phyloP scores from a whole-genome alignment of 2,888 invertebrate species.

The Mystacides longicornis region DNA sequence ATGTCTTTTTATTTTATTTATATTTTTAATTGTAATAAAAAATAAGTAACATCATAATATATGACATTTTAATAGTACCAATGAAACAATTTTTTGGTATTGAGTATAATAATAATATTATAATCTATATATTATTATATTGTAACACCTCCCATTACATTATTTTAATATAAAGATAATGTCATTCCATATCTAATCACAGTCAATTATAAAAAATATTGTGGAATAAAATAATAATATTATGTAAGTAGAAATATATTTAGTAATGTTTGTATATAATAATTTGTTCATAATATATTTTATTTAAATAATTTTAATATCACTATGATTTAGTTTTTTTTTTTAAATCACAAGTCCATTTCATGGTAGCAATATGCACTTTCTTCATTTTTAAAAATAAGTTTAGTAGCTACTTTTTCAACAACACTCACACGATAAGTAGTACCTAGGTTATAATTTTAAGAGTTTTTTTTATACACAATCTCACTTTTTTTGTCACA shows the following conservation, averaged over 20 bases:
- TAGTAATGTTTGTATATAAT: neutral
- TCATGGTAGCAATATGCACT: neutral
- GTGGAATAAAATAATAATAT: neutral
- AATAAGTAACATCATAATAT: neutral
- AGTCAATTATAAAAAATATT: slow-evolving; percentile 7
- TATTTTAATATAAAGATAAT: neutral
- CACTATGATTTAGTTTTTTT: slow-evolving; percentile 1
- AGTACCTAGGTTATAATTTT: too few species aligned
- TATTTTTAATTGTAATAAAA: neutral
- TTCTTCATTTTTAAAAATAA: neutral
- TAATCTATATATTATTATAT: neutral
- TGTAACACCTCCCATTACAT: neutral
- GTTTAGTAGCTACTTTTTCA: neutral
- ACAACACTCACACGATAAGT: neutral
- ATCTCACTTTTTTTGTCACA: too few species aligned
- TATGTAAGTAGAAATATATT: neutral
- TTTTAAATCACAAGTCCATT: slow-evolving; percentile 9
- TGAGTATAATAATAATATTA: neutral
- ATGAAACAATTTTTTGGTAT: neutral
- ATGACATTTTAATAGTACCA: too few species aligned
- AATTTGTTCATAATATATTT: neutral
- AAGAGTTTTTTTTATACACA: neutral
- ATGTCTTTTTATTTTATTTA: too few species aligned
- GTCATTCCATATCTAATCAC: slow-evolving; percentile 11
- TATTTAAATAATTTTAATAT: slow-evolving; percentile 1